These are phyloP conservation scores for Coelinius sp. DNA, from an alignment of 2,888 invertebrate genomes.

Conservation along the genomic window DNA sequence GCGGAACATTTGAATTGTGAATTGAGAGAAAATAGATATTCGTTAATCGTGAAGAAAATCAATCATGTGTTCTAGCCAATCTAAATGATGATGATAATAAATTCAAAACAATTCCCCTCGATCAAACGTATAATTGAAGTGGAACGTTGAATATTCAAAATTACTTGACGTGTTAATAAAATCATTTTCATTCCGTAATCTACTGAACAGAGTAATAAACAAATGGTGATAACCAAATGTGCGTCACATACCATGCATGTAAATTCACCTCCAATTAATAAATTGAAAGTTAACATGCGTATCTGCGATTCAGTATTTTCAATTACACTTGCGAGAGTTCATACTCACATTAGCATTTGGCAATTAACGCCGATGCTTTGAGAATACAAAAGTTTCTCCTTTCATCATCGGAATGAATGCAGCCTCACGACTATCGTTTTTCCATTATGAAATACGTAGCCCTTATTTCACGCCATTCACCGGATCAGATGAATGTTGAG, in stretches of 20 bases:
- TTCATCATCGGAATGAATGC: slow-evolving; percentile 10
- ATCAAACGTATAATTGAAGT: slow-evolving; percentile 32
- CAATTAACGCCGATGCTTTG: slow-evolving; percentile 53
- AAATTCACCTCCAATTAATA: slow-evolving; percentile 22
- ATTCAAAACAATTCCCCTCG: slow-evolving; percentile 26
- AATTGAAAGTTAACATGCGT: slow-evolving; percentile 4
- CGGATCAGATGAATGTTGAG: not conserved
- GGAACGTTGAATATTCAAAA: slow-evolving; percentile 21
- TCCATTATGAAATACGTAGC: slow-evolving; percentile 40
- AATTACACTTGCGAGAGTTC: slow-evolving; percentile 41
- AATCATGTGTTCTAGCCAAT: too few species aligned
- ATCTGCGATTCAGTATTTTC: slow-evolving; percentile 4
- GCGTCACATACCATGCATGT: slow-evolving; percentile 18
- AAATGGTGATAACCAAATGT: slow-evolving; percentile 10
- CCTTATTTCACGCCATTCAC: not conserved
- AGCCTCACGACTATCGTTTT: slow-evolving; percentile 41
- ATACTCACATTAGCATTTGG: slow-evolving; percentile 59
- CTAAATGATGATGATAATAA: slow-evolving; percentile 7
- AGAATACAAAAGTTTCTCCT: slow-evolving; percentile 1
- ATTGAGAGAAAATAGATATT: too few species aligned
- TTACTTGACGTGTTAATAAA: not conserved
- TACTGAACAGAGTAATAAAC: slow-evolving; percentile 34
- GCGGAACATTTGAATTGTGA: too few species aligned
- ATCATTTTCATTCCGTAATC: not conserved
- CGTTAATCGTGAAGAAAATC: too few species aligned